These are phyloP conservation scores for Balanococcus diminutus DNA, from an alignment of 2,888 invertebrate genomes.

Conservation along the genomic window DNA sequence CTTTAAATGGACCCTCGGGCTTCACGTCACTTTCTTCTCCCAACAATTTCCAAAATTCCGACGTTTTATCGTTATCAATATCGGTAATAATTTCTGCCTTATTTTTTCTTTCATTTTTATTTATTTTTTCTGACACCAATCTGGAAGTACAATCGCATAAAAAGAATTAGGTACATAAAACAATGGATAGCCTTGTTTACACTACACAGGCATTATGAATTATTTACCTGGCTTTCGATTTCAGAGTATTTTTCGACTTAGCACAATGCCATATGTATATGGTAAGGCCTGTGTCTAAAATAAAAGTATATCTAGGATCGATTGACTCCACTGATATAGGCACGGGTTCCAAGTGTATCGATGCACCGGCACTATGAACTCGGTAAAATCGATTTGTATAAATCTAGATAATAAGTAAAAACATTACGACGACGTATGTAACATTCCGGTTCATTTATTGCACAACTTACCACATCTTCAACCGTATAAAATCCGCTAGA, in stretches of 20 bases:
- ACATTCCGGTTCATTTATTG: background rate
- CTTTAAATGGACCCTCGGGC: slow-evolving; percentile 63
- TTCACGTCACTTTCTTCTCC: slow-evolving; percentile 67
- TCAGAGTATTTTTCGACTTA: slow-evolving; percentile 83
- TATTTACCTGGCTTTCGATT: slow-evolving; percentile 72
- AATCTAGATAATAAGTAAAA: slow-evolving; percentile 65
- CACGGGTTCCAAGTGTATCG: slow-evolving; percentile 88
- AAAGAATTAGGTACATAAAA: background rate
- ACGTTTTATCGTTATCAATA: slow-evolving; percentile 79
- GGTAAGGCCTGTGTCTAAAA: slow-evolving; percentile 83
- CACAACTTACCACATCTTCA: slow-evolving; percentile 76
- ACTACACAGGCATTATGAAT: too few relatives aligned
- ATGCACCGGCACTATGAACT: slow-evolving; percentile 83
- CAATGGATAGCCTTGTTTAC: too few relatives aligned
- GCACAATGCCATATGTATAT: slow-evolving; percentile 93
- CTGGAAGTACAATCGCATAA: slow-evolving; percentile 62
- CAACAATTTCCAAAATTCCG: slow-evolving; percentile 82
- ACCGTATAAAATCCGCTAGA: slow-evolving; percentile 96
- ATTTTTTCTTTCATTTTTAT: slow-evolving; percentile 96
- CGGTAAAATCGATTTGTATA: slow-evolving; percentile 85
- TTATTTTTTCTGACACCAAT: slow-evolving; percentile 96
- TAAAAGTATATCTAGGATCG: slow-evolving; percentile 90
- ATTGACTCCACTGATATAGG: slow-evolving; percentile 73
- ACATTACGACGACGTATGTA: background rate
- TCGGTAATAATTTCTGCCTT: slow-evolving; percentile 88